Evolutionary conservation across 2,888 invertebrate genomes (phyloP), one percentile per base, ranked within the genome.

Genomic region (Liodrosophila aerea): DNA sequence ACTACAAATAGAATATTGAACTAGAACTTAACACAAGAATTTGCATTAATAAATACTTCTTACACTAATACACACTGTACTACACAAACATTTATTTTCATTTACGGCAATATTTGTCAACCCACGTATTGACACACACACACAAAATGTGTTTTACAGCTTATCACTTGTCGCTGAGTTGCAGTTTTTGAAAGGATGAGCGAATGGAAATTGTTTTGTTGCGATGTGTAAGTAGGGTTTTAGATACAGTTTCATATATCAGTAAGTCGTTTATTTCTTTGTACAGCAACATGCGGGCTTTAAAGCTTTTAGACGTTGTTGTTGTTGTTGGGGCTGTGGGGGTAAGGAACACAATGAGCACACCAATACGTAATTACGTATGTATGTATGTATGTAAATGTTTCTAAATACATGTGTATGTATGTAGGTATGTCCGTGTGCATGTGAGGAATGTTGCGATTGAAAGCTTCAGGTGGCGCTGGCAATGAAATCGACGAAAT

Each of bases 401-500:
- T n/a, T n/a, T n/a, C n/a, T n/a, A n/a, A n/a, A n/a, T n/a, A n/a
- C n/a, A n/a, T n/a, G n/a, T n/a, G n/a, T 43, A 45, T 46, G 16
- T 27, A 13, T 7, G 7, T 22, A 9, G 8, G 36, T 33, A 39
- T 54, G 15, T 51, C 39, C 33, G 30, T 39, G 30, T 18, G 41
- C 1, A 27, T 11, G 8, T 9, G 59, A 50, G 43, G 59, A 29
- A 22, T 22, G 22, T 22, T 2, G 2, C 22, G 59, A 64, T 50
- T 64, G 60, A 78, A 60, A 75, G 53, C 66, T 51, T 68, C 58
- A 68, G 93, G 41, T 69, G 69, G 41, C 56, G 93, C 37, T 69
- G 69, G 41, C 56, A 69, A 43, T 57, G 69, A 57, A 45, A 36
- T 36, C 33, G 41, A 31, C 45, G 93, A 92, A 95, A 96, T 65